A percentile compares a stretch with the other conserved stretches of the same genome.
Evolutionary conservation across 1,140 invertebrate genomes (phyloP).

Genomic region (Orchestia grillus): DNA sequence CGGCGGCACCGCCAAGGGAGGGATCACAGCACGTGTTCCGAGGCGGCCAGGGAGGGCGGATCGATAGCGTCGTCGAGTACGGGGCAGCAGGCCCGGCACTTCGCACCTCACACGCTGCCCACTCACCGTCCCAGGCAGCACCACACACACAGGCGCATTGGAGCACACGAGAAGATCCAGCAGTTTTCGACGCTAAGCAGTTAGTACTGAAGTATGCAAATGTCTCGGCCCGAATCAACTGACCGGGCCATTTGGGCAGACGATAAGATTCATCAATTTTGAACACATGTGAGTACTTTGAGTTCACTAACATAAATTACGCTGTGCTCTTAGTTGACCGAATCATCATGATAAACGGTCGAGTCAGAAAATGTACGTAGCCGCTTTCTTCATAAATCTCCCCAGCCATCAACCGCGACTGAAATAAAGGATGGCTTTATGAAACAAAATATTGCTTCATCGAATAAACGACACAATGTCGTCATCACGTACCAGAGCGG

Average conservation of each 20-base stretch:
- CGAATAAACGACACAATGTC: too few species aligned
- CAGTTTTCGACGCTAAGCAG: too few species aligned
- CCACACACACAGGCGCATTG: neutral
- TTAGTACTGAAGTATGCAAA: too few species aligned
- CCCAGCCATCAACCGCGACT: neutral
- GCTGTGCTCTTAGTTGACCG: neutral
- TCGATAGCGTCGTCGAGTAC: neutral
- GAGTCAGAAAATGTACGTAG: neutral
- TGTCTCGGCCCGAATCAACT: neutral
- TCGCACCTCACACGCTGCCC: neutral
- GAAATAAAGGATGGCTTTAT: neutral
- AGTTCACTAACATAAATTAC: neutral
- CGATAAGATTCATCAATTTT: neutral
- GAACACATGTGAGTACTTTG: neutral
- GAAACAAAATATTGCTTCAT: neutral
- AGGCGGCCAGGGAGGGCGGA: neutral
- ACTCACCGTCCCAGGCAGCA: neutral
- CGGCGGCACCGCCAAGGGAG: neutral
- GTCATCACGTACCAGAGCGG: too few species aligned
- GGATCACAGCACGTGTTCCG: neutral
- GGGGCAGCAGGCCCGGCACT: neutral
- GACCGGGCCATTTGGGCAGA: neutral
- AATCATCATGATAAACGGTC: neutral
- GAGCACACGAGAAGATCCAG: too few species aligned
- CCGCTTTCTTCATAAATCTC: neutral